Evolutionary conservation across 2,888 invertebrate species (phyloP).

Genomic region (Nemapogon koenigi): DNA sequence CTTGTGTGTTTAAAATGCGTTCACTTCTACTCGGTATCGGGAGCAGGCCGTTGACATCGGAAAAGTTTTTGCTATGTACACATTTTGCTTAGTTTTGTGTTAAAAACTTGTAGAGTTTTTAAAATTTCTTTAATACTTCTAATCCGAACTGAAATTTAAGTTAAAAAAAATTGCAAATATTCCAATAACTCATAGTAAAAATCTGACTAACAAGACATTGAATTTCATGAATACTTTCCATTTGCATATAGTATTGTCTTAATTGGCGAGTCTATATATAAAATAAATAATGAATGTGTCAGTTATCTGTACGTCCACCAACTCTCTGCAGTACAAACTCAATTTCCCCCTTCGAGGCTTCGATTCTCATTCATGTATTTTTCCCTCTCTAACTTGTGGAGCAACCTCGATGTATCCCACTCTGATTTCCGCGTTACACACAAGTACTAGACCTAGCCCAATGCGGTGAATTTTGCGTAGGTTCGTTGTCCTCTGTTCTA

Average conservation of each 20-base stretch:
- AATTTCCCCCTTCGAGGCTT: constrained; percentile 63
- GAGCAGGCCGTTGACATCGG: constrained; percentile 54
- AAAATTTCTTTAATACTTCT: no score
- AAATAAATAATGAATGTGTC: no score
- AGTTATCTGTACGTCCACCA: constrained; percentile 2
- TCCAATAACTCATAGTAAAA: no score
- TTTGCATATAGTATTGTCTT: no score
- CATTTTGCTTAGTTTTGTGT: no score
- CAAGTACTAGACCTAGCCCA: constrained; percentile 64
- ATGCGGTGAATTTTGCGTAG: constrained; percentile 67
- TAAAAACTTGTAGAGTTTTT: no score
- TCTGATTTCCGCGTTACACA: constrained; percentile 55
- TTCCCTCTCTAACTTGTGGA: constrained; percentile 48
- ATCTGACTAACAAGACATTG: no score
- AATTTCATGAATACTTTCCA: no score
- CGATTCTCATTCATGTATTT: constrained; percentile 61
- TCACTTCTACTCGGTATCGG: constrained; percentile 53
- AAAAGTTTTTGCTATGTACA: constrained; percentile 34
- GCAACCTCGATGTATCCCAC: constrained; percentile 38
- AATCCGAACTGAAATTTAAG: no score
- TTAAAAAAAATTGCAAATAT: no score
- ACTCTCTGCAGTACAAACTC: constrained; percentile 56
- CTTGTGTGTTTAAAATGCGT: constrained; percentile 59
- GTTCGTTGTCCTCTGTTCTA: constrained; percentile 48
- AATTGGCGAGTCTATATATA: no score